These are phyloP conservation scores for Pteropus alecto DNA, from an alignment of 2,113 vertebrate genomes.

Conservation along the genomic window DNA sequence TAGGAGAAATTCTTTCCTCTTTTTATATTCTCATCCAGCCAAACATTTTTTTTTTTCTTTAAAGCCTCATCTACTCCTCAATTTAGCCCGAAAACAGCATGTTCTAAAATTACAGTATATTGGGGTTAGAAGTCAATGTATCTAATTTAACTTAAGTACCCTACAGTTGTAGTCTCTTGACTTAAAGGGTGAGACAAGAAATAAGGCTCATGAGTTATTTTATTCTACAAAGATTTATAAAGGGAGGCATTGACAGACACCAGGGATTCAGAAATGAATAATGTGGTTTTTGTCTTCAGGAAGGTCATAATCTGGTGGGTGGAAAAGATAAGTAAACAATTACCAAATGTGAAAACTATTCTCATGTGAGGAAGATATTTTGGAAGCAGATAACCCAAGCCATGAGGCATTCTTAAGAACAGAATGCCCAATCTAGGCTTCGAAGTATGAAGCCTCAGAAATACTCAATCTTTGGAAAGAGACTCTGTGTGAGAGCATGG, in stretches of 20 bases:
- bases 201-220: conserved; percentile 16
- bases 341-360: not conserved
- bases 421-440: not conserved
- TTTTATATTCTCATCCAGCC: conserved; percentile 4
- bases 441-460: not conserved
- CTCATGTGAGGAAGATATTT: not conserved
- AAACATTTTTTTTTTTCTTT: conserved; percentile 26
- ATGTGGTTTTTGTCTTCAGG: not conserved
- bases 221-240: not conserved
- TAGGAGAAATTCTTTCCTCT: not conserved
- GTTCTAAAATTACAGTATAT: not conserved
- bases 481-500: not conserved
- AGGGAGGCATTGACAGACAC: not conserved
- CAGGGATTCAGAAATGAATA: conserved; percentile 18
- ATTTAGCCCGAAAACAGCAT: not conserved
- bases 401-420: not conserved
- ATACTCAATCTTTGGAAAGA: conserved; percentile 1
- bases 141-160: not conserved
- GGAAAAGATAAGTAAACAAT: conserved; percentile 6
- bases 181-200: not conserved
- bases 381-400: not conserved
- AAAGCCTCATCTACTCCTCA: not conserved
- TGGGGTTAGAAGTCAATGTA: not conserved
- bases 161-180: not conserved
- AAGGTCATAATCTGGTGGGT: conserved; percentile 5